Evolutionary conservation across 2,113 vertebrate species (phyloP).

Genomic region (Pristiophorus japonicus): DNA sequence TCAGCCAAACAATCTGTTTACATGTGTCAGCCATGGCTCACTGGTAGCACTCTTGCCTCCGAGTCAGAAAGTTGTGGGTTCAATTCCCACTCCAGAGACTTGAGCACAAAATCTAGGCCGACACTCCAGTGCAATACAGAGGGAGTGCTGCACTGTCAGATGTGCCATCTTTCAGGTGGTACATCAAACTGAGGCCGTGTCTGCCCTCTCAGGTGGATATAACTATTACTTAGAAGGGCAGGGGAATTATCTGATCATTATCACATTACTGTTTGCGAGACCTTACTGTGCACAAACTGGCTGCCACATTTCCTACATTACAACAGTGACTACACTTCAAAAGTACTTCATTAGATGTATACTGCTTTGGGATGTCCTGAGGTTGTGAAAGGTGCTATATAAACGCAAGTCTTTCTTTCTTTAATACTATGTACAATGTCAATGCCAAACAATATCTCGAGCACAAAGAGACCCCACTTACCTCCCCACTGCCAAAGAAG

Average conservation of each 20-base stretch:
- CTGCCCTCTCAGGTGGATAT: neutral
- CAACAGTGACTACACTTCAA: neutral
- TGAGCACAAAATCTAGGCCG: neutral
- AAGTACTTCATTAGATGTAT: neutral
- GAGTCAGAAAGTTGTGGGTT: neutral
- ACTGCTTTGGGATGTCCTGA: neutral
- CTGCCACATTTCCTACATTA: neutral
- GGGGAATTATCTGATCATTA: neutral
- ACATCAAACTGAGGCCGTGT: neutral
- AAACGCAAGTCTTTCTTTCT: neutral
- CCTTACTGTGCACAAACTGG: neutral
- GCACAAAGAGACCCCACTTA: neutral
- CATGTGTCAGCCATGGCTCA: neutral
- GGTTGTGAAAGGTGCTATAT: neutral
- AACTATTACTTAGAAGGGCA: neutral
- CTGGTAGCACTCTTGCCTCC: no score
- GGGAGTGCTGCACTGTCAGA: neutral
- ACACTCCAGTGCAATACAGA: neutral
- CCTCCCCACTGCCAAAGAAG: neutral
- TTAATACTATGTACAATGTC: neutral
- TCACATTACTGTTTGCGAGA: neutral
- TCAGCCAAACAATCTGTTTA: neutral
- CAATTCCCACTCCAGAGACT: neutral
- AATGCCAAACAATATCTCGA: neutral
- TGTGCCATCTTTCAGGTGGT: neutral